phyloP scores from a whole-genome alignment of 1,140 invertebrate genomes.

The Diprion similis region DNA sequence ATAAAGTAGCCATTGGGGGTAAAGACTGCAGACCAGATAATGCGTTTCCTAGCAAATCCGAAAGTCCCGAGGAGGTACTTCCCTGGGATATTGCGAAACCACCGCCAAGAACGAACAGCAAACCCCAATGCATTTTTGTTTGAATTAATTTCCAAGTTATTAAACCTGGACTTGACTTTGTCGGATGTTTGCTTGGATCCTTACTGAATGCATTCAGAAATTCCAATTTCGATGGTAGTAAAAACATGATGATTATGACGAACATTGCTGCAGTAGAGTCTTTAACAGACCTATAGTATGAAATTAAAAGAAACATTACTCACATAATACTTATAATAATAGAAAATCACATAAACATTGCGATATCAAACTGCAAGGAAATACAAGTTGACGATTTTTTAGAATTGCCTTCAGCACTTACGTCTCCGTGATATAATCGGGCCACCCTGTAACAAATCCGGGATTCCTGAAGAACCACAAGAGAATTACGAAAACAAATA shows the following conservation, averaged over 20 bases:
- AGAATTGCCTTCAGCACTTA: conserved; percentile 38
- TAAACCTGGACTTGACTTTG: conserved; percentile 66
- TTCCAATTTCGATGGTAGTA: conserved; percentile 79
- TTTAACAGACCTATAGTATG: conserved; percentile 68
- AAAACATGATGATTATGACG: conserved; percentile 80
- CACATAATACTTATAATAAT: too few species aligned
- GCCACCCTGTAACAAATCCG: conserved; percentile 80
- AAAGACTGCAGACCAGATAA: conserved; percentile 64
- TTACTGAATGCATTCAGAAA: conserved; percentile 72
- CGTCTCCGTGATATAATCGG: conserved; percentile 64
- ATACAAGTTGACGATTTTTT: conserved; percentile 10
- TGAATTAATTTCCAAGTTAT: conserved; percentile 78
- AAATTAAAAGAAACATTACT: conserved; percentile 40
- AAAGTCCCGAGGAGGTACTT: conserved; percentile 76
- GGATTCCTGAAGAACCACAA: conserved; percentile 87
- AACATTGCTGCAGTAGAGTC: conserved; percentile 86
- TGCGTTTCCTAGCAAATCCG: conserved; percentile 70
- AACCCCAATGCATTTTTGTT: conserved; percentile 76
- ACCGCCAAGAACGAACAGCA: conserved; percentile 77
- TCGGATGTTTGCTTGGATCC: conserved; percentile 60
- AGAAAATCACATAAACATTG: too few species aligned
- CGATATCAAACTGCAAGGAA: conserved; percentile 21
- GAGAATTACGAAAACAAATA: conserved; percentile 81
- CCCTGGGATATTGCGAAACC: conserved; percentile 86
- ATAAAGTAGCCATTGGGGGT: conserved; percentile 63